phyloP scores from a whole-genome alignment of 2,113 vertebrate genomes.

The Microcebus lehilahytsara region DNA sequence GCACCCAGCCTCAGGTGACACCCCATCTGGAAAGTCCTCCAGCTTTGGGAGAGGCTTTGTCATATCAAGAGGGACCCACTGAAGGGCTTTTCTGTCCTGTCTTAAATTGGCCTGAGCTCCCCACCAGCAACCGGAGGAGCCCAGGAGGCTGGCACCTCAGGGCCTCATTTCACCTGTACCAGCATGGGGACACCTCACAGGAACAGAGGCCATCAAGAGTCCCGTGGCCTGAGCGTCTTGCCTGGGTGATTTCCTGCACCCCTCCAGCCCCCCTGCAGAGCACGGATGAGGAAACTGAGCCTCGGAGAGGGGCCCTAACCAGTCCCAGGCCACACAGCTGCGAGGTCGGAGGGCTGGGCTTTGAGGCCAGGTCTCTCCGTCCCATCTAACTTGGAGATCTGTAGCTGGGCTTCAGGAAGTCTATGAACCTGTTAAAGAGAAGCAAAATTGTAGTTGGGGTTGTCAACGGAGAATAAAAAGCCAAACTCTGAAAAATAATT shows the following conservation, averaged over 20 bases:
- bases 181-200: accelerated
- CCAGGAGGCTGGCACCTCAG: background rate
- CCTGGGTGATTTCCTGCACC: background rate
- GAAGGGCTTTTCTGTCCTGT: background rate
- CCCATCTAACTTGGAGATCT: background rate
- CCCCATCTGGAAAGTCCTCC: background rate
- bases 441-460: background rate
- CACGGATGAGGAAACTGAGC: background rate
- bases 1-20: background rate
- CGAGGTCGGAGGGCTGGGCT: background rate
- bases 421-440: background rate
- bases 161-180: accelerated
- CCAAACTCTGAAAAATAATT: too few species aligned
- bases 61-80: background rate
- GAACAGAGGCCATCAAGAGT: background rate
- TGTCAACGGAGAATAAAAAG: too few species aligned
- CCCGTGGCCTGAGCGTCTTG: too few species aligned
- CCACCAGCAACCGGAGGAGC: background rate
- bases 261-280: background rate
- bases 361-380: background rate
- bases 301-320: background rate
- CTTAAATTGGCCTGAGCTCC: background rate
- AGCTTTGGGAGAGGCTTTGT: background rate
- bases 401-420: background rate
- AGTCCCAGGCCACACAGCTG: background rate